Evolutionary conservation across 2,797 vertebrate genomes (phyloP), one percentile per base, ranked within the genome.

Genomic region (Varecia variegata): DNA sequence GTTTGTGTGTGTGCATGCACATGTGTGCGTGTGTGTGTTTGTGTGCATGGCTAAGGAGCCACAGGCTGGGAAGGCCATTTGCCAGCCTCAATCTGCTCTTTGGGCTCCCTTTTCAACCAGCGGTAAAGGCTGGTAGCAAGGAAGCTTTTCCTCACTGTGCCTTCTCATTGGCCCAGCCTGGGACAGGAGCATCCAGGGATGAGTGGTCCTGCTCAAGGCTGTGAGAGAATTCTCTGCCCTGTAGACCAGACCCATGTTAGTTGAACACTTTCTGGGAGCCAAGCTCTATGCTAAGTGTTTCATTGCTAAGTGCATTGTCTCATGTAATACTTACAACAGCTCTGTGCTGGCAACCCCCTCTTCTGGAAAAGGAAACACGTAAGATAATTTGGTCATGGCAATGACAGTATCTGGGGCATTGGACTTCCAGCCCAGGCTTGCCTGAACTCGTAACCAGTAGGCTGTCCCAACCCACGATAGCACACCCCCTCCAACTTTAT

Each of bases 11-110:
- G 50, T 58, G 23, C 1, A 0, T 32, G 21, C 54, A 58, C 23
- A 27, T 58, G 11, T 7, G 11, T 58, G 25, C 1, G 45, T 1
- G 30, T 1, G 7, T 18, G 4, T 30, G 40, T 21, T 27, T 45
- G 40, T 32, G 9, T 7, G 5, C 47, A 23, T 13, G 32, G 96
- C 38, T 95, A 93, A 97, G 97, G 97, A 97, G 60, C 56, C 58
- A 54, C 60, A 18, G 88, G 14, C 90, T 96, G 87, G 88, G 71
- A 94, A 95, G 77, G 86, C 94, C 95, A 95, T 94, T 96, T 95
- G 60, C 68, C 93, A 84, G 54, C n/a, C 79, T 96, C 86, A 94
- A 7, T 93, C 70, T 56, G 60, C 96, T 90, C 52, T 88, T 93
- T 90, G 91, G 81, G 86, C 71, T 56, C 43, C 83, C 83, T 96